These are phyloP conservation scores for Melanocharis versteri DNA, from an alignment of 2,113 vertebrate species.

Conservation along the genomic window DNA sequence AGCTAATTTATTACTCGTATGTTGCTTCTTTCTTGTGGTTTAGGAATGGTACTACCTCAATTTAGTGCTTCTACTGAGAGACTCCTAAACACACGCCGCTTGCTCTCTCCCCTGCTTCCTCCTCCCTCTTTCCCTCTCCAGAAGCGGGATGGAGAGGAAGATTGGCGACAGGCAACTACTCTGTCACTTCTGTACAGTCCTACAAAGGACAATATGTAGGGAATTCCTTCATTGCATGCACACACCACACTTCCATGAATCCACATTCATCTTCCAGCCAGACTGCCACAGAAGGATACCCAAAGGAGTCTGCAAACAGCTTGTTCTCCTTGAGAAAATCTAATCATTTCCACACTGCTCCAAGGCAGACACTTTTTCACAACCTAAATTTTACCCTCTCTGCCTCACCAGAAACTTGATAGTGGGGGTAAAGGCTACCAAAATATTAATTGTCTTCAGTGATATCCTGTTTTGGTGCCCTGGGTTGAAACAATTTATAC, in stretches of 20 bases:
- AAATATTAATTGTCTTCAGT: neutral
- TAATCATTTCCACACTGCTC: neutral
- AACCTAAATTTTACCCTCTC: neutral
- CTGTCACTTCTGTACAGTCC: neutral
- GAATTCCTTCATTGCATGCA: neutral
- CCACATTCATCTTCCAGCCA: neutral
- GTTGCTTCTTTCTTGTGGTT: neutral
- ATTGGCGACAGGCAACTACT: neutral
- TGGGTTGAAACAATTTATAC: neutral
- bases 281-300: neutral
- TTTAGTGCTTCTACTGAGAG: neutral
- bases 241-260: neutral
- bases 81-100: neutral
- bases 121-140: neutral
- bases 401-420: neutral
- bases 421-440: neutral
- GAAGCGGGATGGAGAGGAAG: neutral
- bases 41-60: neutral
- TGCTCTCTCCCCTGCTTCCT: rapidly evolving
- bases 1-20: neutral
- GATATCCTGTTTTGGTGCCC: neutral
- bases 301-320: neutral
- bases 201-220: neutral
- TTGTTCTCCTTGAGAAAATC: neutral
- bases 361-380: neutral